These are phyloP conservation scores for Zaprionus inermis DNA, from an alignment of 1,140 invertebrate genomes.

Conservation along the genomic window DNA sequence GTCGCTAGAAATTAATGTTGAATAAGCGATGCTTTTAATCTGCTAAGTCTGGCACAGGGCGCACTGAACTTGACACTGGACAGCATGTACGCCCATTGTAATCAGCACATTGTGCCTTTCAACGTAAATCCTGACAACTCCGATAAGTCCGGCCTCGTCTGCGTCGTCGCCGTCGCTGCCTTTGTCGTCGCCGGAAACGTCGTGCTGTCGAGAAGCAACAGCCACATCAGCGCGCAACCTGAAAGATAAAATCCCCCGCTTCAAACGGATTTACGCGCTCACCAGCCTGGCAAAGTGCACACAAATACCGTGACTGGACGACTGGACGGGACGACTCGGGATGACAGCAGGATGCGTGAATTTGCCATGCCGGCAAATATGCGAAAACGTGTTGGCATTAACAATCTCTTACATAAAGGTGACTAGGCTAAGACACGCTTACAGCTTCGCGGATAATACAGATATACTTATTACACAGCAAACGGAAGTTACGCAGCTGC, in stretches of 20 bases:
- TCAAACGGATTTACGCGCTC: conserved; percentile 50
- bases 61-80: conserved; percentile 7
- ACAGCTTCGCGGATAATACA: background rate
- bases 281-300: conserved; percentile 36
- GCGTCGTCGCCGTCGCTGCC: conserved; percentile 5
- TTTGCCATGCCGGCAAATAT: conserved; percentile 65
- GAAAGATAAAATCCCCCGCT: conserved; percentile 67
- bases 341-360: conserved; percentile 51
- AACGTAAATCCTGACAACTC: conserved; percentile 64
- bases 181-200: conserved; percentile 37
- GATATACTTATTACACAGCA: background rate
- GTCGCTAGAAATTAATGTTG: conserved; percentile 63
- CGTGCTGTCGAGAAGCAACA: conserved; percentile 17
- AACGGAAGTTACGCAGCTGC: background rate
- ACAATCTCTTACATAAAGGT: conserved; percentile 49
- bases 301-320: conserved; percentile 51
- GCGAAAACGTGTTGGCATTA: conserved; percentile 71
- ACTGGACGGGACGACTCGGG: conserved; percentile 1
- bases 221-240: conserved; percentile 57
- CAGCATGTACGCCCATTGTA: conserved; percentile 38
- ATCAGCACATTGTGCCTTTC: conserved; percentile 51
- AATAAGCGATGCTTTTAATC: conserved; percentile 65
- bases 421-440: conserved; percentile 1
- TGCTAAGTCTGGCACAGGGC: conserved; percentile 22
- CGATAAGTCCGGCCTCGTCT: conserved; percentile 54